These are phyloP conservation scores for Watersipora subatra DNA, from an alignment of 1,140 invertebrate species.

Conservation along the genomic window DNA sequence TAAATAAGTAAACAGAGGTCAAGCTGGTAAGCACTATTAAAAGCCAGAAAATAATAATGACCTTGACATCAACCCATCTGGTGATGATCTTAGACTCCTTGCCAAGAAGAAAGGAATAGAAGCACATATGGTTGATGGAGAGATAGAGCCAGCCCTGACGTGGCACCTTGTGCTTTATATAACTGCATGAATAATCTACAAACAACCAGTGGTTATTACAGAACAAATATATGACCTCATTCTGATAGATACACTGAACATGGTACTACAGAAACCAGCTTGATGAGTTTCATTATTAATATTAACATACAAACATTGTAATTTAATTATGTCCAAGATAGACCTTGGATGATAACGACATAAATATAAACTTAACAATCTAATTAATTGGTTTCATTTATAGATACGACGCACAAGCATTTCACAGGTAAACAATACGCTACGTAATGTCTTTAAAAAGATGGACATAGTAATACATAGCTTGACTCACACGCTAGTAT, in stretches of 20 bases:
- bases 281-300: no score
- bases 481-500: no score
- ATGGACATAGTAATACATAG: no score
- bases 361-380: background rate
- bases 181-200: conserved; percentile 55
- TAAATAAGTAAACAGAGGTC: no score
- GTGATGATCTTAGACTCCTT: conserved; percentile 75
- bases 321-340: background rate
- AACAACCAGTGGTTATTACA: background rate
- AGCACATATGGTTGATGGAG: conserved; percentile 86
- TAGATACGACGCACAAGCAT: background rate
- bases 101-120: conserved; percentile 85
- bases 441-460: no score
- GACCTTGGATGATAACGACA: background rate
- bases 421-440: no score
- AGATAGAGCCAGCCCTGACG: conserved; percentile 90
- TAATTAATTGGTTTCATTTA: background rate
- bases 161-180: conserved; percentile 80
- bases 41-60: no score
- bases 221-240: background rate
- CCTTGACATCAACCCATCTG: conserved; percentile 50
- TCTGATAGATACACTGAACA: background rate
- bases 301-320: background rate
- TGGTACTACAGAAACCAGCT: background rate
- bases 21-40: no score